Percentiles rank a stretch among this genome's conserved stretches.
These are phyloP conservation scores for Synanthedon vespiformis DNA, from an alignment of 2,888 invertebrate species.

Conservation along the genomic window DNA sequence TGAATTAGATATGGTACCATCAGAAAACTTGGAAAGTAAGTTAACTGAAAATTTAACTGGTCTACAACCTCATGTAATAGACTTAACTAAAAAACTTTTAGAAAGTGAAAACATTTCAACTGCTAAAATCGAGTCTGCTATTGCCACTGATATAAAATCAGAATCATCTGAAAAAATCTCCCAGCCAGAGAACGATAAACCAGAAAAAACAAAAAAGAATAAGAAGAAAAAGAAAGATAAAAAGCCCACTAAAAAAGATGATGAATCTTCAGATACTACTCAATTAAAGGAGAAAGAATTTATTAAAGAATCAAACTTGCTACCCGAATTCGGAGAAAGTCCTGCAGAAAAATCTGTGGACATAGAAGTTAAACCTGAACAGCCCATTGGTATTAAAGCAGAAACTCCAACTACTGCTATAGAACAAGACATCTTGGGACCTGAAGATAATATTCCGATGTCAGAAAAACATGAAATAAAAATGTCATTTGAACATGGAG, in stretches of 20 bases:
- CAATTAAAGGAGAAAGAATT: background rate
- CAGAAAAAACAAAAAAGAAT: background rate
- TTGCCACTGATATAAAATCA: background rate
- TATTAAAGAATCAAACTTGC: background rate
- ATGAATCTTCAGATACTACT: background rate
- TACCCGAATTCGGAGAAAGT: background rate
- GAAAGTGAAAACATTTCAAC: background rate
- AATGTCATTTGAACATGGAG: too few species aligned
- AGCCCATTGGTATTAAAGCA: too few species aligned
- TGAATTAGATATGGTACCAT: background rate
- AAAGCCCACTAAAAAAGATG: background rate
- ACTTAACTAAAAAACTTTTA: background rate
- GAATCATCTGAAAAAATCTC: too few species aligned
- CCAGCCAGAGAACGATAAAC: too few species aligned
- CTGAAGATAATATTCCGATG: too few species aligned
- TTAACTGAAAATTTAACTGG: background rate
- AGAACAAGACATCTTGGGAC: too few species aligned
- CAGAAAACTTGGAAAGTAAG: background rate
- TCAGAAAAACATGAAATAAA: too few species aligned
- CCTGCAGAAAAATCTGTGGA: background rate
- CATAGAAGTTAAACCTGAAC: too few species aligned
- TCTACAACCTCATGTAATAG: background rate
- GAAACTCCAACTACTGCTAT: too few species aligned
- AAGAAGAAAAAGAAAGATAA: background rate
- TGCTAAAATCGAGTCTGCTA: background rate